These are phyloP conservation scores for Bergia sp. DNA, from an alignment of 92 coral and sea anemone genomes.

Conservation along the genomic window DNA sequence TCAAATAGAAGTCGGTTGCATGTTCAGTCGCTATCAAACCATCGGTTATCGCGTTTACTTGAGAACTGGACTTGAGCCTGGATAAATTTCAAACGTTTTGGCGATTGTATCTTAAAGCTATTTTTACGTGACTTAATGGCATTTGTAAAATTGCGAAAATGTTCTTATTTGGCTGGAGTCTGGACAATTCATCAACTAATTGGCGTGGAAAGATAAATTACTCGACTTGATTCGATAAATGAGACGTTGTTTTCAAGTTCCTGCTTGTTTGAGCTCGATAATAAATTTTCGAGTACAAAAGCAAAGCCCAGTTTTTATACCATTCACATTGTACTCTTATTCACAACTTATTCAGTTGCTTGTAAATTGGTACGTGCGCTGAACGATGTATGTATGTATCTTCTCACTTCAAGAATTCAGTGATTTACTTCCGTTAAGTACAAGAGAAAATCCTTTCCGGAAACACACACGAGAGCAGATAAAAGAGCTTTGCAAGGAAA, in stretches of 20 bases:
- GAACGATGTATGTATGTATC: slow-evolving; percentile 14
- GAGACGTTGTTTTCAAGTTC: background rate
- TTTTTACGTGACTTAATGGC: slow-evolving; percentile 46
- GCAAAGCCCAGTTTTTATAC: background rate
- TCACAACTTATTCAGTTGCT: background rate
- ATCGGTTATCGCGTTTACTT: slow-evolving; percentile 3
- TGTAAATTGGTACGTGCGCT: slow-evolving; percentile 31
- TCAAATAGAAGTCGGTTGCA: background rate
- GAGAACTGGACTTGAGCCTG: slow-evolving; percentile 8
- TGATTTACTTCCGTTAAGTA: slow-evolving; percentile 44
- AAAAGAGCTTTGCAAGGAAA: slow-evolving; percentile 46
- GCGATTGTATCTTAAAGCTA: slow-evolving; percentile 23
- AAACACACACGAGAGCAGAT: slow-evolving; percentile 48
- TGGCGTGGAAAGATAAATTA: slow-evolving; percentile 12
- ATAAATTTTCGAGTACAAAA: background rate
- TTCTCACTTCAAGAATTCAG: slow-evolving; percentile 46
- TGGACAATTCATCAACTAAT: slow-evolving; percentile 26
- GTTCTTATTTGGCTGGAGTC: slow-evolving; percentile 15
- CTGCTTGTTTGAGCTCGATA: background rate
- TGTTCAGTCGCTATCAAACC: slow-evolving; percentile 8
- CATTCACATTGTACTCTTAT: background rate
- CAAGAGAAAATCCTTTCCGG: slow-evolving; percentile 50
- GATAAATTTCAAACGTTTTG: slow-evolving; percentile 16
- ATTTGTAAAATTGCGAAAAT: slow-evolving; percentile 33
- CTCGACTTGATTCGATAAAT: slow-evolving; percentile 1